Conservation (phyloP, 2,888 invertebrate species). For the Capitulum mitella region DNA sequence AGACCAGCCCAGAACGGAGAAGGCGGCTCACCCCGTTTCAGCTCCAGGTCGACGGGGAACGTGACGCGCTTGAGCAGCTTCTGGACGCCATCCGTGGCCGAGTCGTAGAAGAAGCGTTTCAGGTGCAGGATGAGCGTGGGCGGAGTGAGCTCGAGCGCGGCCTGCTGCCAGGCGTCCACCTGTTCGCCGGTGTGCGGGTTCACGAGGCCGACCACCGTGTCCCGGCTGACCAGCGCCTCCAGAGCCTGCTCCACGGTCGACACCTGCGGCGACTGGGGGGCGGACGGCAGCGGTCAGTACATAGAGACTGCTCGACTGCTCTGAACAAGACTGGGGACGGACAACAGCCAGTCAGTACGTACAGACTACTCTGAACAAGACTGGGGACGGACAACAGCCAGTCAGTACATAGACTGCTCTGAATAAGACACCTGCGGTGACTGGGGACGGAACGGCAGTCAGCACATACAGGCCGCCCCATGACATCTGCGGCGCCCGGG, state of each 20-base stretch:
- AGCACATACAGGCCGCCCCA: too few relatives aligned
- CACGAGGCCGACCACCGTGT: conserved; percentile 77
- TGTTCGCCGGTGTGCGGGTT: conserved; percentile 71
- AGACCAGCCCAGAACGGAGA: too few relatives aligned
- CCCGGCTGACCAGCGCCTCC: conserved; percentile 74
- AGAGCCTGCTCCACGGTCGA: conserved; percentile 69
- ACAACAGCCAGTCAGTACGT: too few relatives aligned
- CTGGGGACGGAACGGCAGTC: too few relatives aligned
- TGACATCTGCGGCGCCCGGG: too few relatives aligned
- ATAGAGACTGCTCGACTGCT: too few relatives aligned
- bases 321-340: too few relatives aligned
- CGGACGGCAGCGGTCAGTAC: too few relatives aligned
- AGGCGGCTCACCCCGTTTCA: conserved; percentile 57
- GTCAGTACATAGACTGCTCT: too few relatives aligned
- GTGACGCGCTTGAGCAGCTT: conserved; percentile 87
- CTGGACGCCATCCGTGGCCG: conserved; percentile 75
- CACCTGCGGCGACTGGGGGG: conserved; percentile 44
- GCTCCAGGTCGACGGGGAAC: conserved; percentile 79
- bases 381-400: too few relatives aligned
- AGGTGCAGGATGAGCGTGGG: conserved; percentile 82
- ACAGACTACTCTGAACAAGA: too few relatives aligned
- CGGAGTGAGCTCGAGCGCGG: conserved; percentile 73
- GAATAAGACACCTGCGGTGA: too few relatives aligned
- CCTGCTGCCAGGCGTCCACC: conserved; percentile 44
- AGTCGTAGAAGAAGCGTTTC: conserved; percentile 78